Percentiles rank a stretch among this genome's conserved stretches.
phyloP scores from a whole-genome alignment of 2,797 vertebrate genomes.

The Gephyroberyx darwinii region DNA sequence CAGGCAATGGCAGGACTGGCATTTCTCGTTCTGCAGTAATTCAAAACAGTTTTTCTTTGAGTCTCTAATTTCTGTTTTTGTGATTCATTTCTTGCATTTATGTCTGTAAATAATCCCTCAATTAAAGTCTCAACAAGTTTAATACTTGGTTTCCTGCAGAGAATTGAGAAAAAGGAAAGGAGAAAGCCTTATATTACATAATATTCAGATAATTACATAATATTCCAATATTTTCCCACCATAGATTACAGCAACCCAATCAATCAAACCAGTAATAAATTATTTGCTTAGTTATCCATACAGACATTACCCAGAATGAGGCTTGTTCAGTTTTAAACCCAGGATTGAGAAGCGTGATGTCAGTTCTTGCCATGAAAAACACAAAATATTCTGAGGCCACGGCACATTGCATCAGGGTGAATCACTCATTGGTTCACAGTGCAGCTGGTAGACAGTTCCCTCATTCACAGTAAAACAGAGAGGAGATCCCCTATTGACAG shows the following conservation, averaged over 20 bases:
- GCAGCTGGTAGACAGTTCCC: conserved; percentile 61
- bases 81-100: background rate
- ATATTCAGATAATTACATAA: too few species aligned
- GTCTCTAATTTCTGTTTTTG: background rate
- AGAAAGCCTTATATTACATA: background rate
- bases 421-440: conserved; percentile 67
- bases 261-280: background rate
- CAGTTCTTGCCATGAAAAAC: conserved; percentile 12
- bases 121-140: background rate
- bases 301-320: conserved; percentile 1
- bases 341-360: background rate
- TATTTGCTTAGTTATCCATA: conserved; percentile 6
- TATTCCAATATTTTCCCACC: background rate
- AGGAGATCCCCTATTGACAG: conserved; percentile 35
- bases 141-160: background rate
- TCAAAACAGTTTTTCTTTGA: background rate
- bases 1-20: too few species aligned
- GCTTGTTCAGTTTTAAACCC: conserved; percentile 4
- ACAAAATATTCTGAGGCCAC: conserved; percentile 9
- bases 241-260: conserved; percentile 5
- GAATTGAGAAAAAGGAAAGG: background rate
- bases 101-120: background rate
- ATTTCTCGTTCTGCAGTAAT: background rate
- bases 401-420: conserved; percentile 68
- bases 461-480: conserved; percentile 71